Evolutionary conservation across 1,140 invertebrate genomes (phyloP).

Genomic region (Ceratina japonica): DNA sequence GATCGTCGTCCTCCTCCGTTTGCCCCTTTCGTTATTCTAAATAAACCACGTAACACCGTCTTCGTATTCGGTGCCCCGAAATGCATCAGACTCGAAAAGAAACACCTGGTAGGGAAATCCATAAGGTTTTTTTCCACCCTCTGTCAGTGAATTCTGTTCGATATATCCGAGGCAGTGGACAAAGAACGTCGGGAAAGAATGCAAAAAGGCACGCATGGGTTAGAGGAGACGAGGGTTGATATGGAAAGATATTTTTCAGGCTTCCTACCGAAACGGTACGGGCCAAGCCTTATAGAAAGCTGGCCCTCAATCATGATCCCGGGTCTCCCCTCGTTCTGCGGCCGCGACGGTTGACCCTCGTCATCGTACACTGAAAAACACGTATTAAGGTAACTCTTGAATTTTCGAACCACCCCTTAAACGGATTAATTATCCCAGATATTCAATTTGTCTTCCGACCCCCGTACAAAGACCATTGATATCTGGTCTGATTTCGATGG

Average conservation of each 20-base stretch:
- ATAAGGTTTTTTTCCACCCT: slow-evolving; percentile 4
- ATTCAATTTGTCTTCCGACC: slow-evolving; percentile 20
- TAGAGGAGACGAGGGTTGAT: slow-evolving; percentile 31
- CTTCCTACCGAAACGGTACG: slow-evolving; percentile 21
- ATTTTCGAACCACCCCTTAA: slow-evolving; percentile 24
- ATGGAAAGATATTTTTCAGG: slow-evolving; percentile 54
- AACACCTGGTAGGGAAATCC: slow-evolving; percentile 8
- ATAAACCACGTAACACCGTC: too few species aligned
- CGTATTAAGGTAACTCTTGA: slow-evolving; percentile 26
- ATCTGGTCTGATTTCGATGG: too few species aligned
- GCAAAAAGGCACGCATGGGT: slow-evolving; percentile 25
- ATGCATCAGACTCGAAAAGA: too few species aligned
- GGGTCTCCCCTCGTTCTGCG: slow-evolving; percentile 28
- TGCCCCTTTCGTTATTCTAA: too few species aligned
- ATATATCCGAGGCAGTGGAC: slow-evolving; percentile 30
- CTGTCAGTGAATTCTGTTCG: slow-evolving; percentile 14
- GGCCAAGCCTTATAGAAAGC: slow-evolving; percentile 23
- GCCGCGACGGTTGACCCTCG: slow-evolving; percentile 40
- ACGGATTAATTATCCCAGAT: slow-evolving; percentile 42
- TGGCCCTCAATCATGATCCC: slow-evolving; percentile 30
- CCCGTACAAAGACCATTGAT: too few species aligned
- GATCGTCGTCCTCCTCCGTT: too few species aligned
- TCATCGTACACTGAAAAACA: slow-evolving; percentile 46
- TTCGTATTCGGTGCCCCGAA: neutral
- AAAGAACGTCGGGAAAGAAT: slow-evolving; percentile 35